Conservation (phyloP, 2,797 vertebrate species). For the Etheostoma nigrum region DNA sequence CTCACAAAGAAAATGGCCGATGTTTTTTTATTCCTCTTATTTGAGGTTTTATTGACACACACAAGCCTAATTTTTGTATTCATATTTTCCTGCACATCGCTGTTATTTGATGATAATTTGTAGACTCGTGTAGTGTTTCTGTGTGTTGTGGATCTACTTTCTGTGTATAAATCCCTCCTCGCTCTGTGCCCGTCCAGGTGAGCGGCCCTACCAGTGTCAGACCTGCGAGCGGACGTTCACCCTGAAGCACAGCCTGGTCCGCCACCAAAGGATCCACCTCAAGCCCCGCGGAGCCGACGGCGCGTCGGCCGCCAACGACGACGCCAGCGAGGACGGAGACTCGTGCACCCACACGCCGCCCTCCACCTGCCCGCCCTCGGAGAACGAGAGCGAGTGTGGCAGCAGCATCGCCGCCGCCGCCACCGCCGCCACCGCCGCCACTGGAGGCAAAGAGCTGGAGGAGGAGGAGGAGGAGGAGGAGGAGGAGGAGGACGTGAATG, state of each 20-base stretch:
- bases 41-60: no score
- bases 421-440: constrained; percentile 18
- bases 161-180: neutral
- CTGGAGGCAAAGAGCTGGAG: constrained; percentile 59
- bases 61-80: neutral
- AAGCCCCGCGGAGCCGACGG: constrained; percentile 81
- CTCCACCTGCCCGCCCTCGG: constrained; percentile 82
- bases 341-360: constrained; percentile 49
- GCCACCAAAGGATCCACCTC: constrained; percentile 97
- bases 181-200: constrained; percentile 81
- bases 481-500: neutral
- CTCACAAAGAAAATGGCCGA: no score
- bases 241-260: constrained; percentile 97
- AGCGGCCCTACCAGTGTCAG: constrained; percentile 96
- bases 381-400: constrained; percentile 80
- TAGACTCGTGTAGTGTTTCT: neutral
- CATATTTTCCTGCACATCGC: neutral
- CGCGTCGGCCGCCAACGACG: constrained; percentile 79
- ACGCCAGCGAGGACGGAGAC: constrained; percentile 85
- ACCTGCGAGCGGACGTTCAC: constrained; percentile 98
- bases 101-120: neutral
- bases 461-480: constrained; percentile 41
- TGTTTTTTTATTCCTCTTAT: no score
- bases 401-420: constrained; percentile 41
- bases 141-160: neutral